Percentiles rank a stretch among this genome's conserved stretches.
These are phyloP conservation scores for Lepidostoma basale DNA, from an alignment of 1,140 invertebrate species.

Conservation along the genomic window DNA sequence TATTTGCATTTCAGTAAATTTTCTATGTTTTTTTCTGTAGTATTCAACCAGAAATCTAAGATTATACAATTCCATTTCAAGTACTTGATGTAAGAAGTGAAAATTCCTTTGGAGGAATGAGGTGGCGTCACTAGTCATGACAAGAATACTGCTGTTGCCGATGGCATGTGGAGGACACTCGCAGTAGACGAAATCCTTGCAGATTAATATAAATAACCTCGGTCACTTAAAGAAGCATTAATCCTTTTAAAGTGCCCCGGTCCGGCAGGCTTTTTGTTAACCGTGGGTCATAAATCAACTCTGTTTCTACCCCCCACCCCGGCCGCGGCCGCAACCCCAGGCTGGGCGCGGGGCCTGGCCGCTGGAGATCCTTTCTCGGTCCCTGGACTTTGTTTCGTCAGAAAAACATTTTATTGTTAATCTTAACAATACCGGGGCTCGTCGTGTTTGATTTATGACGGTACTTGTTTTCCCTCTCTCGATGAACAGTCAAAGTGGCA, in stretches of 20 bases:
- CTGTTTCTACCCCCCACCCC: background rate
- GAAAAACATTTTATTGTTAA: conserved; percentile 27
- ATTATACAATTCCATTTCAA: no score
- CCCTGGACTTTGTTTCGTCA: conserved; percentile 12
- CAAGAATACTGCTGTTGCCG: no score
- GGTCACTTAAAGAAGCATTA: conserved; percentile 25
- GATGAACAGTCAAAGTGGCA: background rate
- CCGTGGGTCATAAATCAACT: conserved; percentile 15
- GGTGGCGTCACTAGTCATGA: no score
- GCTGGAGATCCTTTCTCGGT: background rate
- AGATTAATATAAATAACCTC: conserved; percentile 23
- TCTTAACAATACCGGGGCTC: conserved; percentile 9
- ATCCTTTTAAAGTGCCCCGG: conserved; percentile 21
- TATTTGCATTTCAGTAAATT: no score
- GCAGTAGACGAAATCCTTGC: background rate
- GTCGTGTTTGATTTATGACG: conserved; percentile 15
- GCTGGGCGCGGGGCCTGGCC: background rate
- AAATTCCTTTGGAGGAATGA: no score
- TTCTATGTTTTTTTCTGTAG: no score
- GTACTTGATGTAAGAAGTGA: no score
- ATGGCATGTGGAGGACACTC: no score
- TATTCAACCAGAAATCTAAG: no score
- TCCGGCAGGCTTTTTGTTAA: conserved; percentile 19
- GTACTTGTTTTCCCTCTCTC: background rate
- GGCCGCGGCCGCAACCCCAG: no score